A percentile compares a stretch with the other conserved stretches of the same genome.
Conservation (phyloP, 2,113 vertebrate genomes). For the Petroica traversi region DNA sequence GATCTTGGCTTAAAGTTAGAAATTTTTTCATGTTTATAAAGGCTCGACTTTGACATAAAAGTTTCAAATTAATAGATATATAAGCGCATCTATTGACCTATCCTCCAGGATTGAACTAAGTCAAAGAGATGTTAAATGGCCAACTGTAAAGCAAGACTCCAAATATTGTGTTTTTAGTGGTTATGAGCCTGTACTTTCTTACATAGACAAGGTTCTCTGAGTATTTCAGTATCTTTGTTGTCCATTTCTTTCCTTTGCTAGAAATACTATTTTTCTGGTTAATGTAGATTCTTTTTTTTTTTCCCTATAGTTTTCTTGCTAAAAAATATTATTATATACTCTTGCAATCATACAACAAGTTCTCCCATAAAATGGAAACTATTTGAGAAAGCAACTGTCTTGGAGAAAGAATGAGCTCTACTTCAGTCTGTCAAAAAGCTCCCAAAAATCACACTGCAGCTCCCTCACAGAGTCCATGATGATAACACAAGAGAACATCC, state of each 20-base stretch:
- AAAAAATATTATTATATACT: not conserved
- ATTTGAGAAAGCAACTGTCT: not conserved
- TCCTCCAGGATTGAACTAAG: not conserved
- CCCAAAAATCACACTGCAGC: not conserved
- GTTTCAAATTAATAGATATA: not conserved
- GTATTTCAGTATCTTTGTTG: not conserved
- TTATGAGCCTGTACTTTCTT: not conserved
- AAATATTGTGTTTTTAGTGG: not conserved
- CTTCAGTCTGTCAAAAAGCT: not conserved
- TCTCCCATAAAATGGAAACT: not conserved
- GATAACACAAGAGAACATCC: not conserved
- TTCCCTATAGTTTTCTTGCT: not conserved
- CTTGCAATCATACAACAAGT: not conserved
- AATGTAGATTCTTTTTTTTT: not conserved
- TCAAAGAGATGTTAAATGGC: not conserved
- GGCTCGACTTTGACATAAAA: not conserved
- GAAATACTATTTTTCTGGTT: not conserved
- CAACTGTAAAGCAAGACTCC: not conserved
- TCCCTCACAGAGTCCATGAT: not conserved
- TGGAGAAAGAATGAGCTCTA: not conserved
- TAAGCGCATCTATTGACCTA: not conserved
- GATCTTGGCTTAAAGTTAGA: not conserved
- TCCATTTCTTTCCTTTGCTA: not conserved
- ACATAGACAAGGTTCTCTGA: not conserved
- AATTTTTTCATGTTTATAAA: not conserved